phyloP scores from a whole-genome alignment of 2,113 vertebrate species.

The Melanotaenia duboulayi region DNA sequence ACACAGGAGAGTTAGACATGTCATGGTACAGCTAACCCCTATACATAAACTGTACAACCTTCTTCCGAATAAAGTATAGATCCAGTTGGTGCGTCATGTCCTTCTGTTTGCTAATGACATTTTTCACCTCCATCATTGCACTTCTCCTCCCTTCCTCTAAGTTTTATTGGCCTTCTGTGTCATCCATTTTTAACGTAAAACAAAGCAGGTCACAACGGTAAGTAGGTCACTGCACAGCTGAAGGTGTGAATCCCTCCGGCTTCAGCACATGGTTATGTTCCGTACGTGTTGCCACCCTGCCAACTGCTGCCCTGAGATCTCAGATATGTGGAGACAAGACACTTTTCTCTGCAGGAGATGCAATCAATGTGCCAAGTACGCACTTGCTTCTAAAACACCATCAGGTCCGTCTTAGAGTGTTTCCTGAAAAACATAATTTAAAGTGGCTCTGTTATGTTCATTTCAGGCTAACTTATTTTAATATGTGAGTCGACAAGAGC shows the following conservation, averaged over 20 bases:
- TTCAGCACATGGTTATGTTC: slow-evolving; percentile 37
- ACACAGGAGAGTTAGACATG: neutral
- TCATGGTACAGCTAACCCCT: neutral
- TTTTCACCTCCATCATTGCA: slow-evolving; percentile 5
- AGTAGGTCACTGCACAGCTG: slow-evolving; percentile 70
- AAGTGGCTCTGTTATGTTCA: too few relatives aligned
- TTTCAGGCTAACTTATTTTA: too few relatives aligned
- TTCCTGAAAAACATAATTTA: too few relatives aligned
- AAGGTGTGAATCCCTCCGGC: slow-evolving; percentile 40
- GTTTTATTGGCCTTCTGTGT: slow-evolving; percentile 20
- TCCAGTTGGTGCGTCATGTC: slow-evolving; percentile 6
- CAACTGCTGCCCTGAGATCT: slow-evolving; percentile 26
- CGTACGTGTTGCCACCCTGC: slow-evolving; percentile 18
- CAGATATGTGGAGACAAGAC: slow-evolving; percentile 48
- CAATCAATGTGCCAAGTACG: slow-evolving; percentile 35
- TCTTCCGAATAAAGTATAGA: neutral
- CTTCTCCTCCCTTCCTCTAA: neutral
- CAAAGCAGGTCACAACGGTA: slow-evolving; percentile 61
- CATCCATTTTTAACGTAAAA: slow-evolving; percentile 44
- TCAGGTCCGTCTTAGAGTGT: neutral
- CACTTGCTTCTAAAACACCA: neutral
- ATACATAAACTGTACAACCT: neutral
- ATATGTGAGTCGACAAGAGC: too few relatives aligned
- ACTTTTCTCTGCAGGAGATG: slow-evolving; percentile 34
- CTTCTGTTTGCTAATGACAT: slow-evolving; percentile 7